Base-by-base conservation (phyloP, 30 jellyfish, hydroid and myxozoan genomes). In the Pelagia noctiluca region DNA sequence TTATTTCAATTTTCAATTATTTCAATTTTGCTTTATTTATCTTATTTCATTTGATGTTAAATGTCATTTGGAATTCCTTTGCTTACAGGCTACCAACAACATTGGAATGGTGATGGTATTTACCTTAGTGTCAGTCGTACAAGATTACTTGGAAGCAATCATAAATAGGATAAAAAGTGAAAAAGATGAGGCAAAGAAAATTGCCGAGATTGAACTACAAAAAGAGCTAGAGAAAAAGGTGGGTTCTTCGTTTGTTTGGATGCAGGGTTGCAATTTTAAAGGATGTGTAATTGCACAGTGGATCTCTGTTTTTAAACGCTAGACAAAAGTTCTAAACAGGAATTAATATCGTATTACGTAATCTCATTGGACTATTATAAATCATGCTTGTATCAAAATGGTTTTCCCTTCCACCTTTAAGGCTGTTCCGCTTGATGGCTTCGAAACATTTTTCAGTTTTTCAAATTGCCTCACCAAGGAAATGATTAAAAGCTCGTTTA, bases 81-180 rank as follows among this genome's bases (percentile, higher is more conserved):
- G 33, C 48, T 16, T 47, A 10, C 63, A 90, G 97, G 97, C 92
- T 50, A 57, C 60, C 25, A 67, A 83, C 18, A 82, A 90, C 64
- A 35, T 75, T n/a, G 97, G 97, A 1, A 78, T 78, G 91, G 96
- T 88, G 61, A 90, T 90, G 97, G 78, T 71, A 28, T 90, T 90
- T 63, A 90, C 97, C 4, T 65, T 90, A 47, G 97, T 90, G 10
- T 82, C 95, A 35, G 72, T 75, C 21, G 85, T 86, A 63, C 91
- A 82, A 71, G 97, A 90, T 16, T 35, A 50, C 30, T 64, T 90
- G 26, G 69, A 50, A 50, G 38, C 60, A 22, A 50, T 90, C 10
- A 54, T 90, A 49, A 76, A 83, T 16, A 83, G 82, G 29, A 57
- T 90, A 24, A 90, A 83, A 76, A 21, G 75, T 2, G 95, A 83